These are phyloP conservation scores for Xestia c-nigrum DNA, from an alignment of 2,888 invertebrate genomes.

Conservation along the genomic window DNA sequence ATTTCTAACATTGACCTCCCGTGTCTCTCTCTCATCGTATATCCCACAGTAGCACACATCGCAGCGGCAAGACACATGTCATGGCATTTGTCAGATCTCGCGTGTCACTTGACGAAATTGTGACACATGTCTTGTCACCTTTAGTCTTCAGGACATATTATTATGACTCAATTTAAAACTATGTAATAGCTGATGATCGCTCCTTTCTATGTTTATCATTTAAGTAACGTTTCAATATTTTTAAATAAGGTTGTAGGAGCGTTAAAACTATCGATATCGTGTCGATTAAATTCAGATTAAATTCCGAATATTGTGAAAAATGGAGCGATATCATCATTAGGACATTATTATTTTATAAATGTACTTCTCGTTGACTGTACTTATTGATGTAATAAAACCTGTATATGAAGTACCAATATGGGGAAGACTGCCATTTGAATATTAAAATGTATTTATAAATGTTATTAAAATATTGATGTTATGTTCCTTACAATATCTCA, in stretches of 20 bases:
- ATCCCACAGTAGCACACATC: neutral
- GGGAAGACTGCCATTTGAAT: slow-evolving; percentile 32
- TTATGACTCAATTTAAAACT: slow-evolving; percentile 23
- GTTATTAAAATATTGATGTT: slow-evolving; percentile 34
- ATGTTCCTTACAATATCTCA: slow-evolving; percentile 19
- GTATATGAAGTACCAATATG: slow-evolving; percentile 42
- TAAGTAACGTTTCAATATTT: neutral
- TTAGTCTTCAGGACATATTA: slow-evolving; percentile 34
- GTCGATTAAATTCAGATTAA: slow-evolving; percentile 15
- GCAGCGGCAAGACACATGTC: slow-evolving; percentile 27
- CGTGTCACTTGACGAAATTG: slow-evolving; percentile 24
- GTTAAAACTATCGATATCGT: slow-evolving; percentile 7
- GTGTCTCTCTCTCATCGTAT: neutral
- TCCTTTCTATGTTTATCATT: neutral
- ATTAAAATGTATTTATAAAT: slow-evolving; percentile 42
- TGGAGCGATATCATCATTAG: slow-evolving; percentile 20
- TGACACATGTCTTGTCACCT: slow-evolving; percentile 42
- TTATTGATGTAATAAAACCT: slow-evolving; percentile 9
- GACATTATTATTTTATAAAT: slow-evolving; percentile 14
- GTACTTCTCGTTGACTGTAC: slow-evolving; percentile 36
- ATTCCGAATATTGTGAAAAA: neutral
- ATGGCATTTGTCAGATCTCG: slow-evolving; percentile 13
- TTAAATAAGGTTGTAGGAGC: slow-evolving; percentile 25
- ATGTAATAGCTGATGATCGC: slow-evolving; percentile 14
- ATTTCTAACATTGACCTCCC: slow-evolving; percentile 9